These are phyloP conservation scores for Speoplatyrhinus poulsoni DNA, from an alignment of 2,113 vertebrate genomes.

Conservation along the genomic window DNA sequence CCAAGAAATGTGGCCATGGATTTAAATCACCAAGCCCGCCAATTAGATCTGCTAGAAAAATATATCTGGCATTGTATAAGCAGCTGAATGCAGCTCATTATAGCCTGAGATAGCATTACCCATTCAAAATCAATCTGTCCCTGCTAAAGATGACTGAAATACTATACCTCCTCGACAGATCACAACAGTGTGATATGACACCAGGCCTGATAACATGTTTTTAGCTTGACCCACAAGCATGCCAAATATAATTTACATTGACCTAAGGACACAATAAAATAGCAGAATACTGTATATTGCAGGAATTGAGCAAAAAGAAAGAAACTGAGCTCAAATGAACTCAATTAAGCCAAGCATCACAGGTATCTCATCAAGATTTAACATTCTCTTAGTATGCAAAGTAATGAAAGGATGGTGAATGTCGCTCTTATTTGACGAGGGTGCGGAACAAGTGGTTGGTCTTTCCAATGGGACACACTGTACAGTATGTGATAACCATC, in stretches of 20 bases:
- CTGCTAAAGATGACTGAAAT: background rate
- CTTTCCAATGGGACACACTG: slow-evolving; percentile 1
- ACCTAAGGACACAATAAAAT: too few species aligned
- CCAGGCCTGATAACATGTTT: too few species aligned
- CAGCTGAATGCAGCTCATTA: slow-evolving; percentile 45
- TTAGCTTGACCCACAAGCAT: too few species aligned
- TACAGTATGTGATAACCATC: slow-evolving; percentile 3
- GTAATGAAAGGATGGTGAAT: slow-evolving; percentile 9
- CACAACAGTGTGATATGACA: too few species aligned
- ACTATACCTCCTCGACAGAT: too few species aligned
- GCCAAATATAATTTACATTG: too few species aligned
- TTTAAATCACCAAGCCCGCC: slow-evolving; percentile 10
- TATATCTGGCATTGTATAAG: background rate
- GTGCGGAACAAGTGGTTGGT: background rate
- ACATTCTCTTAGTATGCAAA: too few species aligned
- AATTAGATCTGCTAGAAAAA: slow-evolving; percentile 9
- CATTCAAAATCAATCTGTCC: slow-evolving; percentile 34
- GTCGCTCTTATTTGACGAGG: slow-evolving; percentile 9
- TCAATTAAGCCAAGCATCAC: too few species aligned
- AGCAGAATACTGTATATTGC: too few species aligned
- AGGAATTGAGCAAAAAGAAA: too few species aligned
- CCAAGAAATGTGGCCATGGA: slow-evolving; percentile 6
- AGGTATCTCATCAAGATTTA: too few species aligned
- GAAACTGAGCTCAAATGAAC: too few species aligned
- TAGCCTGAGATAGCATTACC: slow-evolving; percentile 37